Conservation (phyloP, 2,888 invertebrate genomes). For the Cryptus viduatorius region DNA sequence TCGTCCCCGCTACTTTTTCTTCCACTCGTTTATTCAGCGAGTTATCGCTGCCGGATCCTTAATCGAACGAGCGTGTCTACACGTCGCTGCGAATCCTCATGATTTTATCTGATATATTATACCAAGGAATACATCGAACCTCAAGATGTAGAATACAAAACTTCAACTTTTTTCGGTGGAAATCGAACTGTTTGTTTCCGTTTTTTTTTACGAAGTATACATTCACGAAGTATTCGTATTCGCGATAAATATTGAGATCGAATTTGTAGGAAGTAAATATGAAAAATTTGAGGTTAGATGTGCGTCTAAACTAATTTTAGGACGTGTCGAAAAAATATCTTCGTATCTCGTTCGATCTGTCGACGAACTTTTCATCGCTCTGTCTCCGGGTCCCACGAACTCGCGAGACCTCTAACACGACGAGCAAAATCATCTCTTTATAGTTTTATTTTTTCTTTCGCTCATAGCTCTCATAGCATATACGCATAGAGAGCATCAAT, state of each 20-base stretch:
- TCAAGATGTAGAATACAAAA: no score
- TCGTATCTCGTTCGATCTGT: slow-evolving; percentile 35
- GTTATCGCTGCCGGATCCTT: slow-evolving; percentile 9
- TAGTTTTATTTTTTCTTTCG: slow-evolving; percentile 40
- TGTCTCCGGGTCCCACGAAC: slow-evolving; percentile 17
- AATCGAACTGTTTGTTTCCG: no score
- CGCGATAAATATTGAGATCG: no score
- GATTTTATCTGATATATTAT: neutral
- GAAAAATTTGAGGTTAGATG: no score
- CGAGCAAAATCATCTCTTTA: slow-evolving; percentile 1
- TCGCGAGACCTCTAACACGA: slow-evolving; percentile 7
- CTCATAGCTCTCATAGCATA: slow-evolving; percentile 47
- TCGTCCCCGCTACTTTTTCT: slow-evolving; percentile 4
- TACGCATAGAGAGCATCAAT: slow-evolving; percentile 52
- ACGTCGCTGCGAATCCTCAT: slow-evolving; percentile 42
- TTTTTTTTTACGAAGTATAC: no score
- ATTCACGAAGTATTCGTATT: no score
- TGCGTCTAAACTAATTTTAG: neutral
- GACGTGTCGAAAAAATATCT: neutral
- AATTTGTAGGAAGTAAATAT: no score
- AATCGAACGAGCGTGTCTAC: slow-evolving; percentile 24
- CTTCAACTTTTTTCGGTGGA: no score
- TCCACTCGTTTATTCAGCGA: neutral
- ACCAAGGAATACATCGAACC: no score
- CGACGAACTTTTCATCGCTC: slow-evolving; percentile 45